Conservation (phyloP, 2,888 invertebrate species). For the Nematopogon swammerdamellus region DNA sequence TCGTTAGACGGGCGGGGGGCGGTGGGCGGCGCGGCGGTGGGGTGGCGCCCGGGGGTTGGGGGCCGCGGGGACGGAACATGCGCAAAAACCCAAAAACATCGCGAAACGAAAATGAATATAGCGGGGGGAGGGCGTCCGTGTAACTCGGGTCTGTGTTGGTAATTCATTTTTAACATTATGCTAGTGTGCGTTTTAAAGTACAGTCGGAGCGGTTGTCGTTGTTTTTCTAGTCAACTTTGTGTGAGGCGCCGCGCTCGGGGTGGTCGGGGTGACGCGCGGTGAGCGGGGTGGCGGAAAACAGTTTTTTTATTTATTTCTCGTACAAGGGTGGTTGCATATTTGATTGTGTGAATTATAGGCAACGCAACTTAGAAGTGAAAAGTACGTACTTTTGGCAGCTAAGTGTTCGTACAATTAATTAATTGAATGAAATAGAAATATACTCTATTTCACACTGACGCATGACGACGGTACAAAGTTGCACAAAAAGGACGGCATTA, state of each 20-base stretch:
- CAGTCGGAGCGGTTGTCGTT: slow-evolving; percentile 20
- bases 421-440: too few species aligned
- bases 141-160: slow-evolving; percentile 37
- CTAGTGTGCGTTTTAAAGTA: slow-evolving; percentile 56
- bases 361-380: too few species aligned
- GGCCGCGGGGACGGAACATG: slow-evolving; percentile 18
- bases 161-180: slow-evolving; percentile 57
- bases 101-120: slow-evolving; percentile 56
- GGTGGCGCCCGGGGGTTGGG: slow-evolving; percentile 8
- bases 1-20: neutral
- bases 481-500: too few species aligned
- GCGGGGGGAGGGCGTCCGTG: slow-evolving; percentile 23
- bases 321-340: too few species aligned
- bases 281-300: too few species aligned
- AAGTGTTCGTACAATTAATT: too few species aligned
- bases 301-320: too few species aligned
- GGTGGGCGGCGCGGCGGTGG: neutral
- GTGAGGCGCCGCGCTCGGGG: neutral
- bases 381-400: too few species aligned
- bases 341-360: too few species aligned
- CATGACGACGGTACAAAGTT: too few species aligned
- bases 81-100: slow-evolving; percentile 60
- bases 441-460: too few species aligned
- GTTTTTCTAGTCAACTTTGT: neutral
- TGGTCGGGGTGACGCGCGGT: too few species aligned